Base-by-base conservation (phyloP, 2,888 invertebrate genomes). In the Branchipolynoe longqiensis region DNA sequence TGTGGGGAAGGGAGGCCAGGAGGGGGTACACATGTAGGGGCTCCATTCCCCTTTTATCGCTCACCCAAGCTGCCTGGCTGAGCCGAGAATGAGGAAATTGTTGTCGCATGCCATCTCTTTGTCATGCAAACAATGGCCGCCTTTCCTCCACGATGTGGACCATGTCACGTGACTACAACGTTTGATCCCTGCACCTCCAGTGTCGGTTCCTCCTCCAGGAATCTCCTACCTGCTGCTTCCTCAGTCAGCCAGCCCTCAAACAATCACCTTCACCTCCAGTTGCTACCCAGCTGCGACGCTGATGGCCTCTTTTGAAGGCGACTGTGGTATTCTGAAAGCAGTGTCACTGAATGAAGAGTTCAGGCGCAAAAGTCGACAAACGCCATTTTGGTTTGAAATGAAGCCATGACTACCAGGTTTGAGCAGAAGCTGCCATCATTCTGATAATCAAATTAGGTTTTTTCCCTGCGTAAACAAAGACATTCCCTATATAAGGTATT, bases 71-170 rank as follows among this genome's bases (percentile, higher is more conserved):
- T 69, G 22, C 22, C n/a, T 38, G 38, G 36, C 33, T 36, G 33
- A 33, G 33, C 69, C 22, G 8, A 14, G 36, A 12, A 33, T 14
- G 62, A 33, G 69, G 69, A 69, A 69, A 69, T 38, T 38, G 69
- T 69, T 69, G 69, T 69, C 69, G 38, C 69, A 38, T 38, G 69
- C 69, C 69, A 36, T 69, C 69, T 38, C 38, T 69, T 69, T 69
- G 69, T 69, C 69, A 69, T 69, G 69, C 69, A 69, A 69, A 69
- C 69, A 69, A 69, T 69, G 69, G n/a, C 36, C 22, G 69, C 36
- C 12, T 33, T 69, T 69, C 69, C 69, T 69, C 69, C 69, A 69
- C 36, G 69, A 38, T 69, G 69, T 69, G 36, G 69, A 14, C 33
- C n/a, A n/a, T n/a, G 69, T 69, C 69, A 69, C 69, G 69, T 69